Conservation (phyloP, 2,113 vertebrate species). For the Butorides virescens region DNA sequence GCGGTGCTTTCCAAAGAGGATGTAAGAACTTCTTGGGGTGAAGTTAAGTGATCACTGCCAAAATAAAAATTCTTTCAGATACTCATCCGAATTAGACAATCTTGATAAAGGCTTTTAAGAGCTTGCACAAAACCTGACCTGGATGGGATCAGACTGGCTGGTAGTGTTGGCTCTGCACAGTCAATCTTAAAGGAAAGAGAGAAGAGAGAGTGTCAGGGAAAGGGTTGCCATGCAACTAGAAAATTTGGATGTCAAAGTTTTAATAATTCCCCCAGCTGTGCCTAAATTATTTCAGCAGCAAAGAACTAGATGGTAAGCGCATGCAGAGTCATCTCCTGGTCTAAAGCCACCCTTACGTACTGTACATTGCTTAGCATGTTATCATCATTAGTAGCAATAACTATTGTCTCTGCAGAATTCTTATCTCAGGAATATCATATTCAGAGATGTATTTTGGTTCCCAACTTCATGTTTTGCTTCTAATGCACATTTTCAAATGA, state of each 20-base stretch:
- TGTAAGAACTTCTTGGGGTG: neutral
- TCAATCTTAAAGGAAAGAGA: slow-evolving; percentile 23
- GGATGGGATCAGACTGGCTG: neutral
- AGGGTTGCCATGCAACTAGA: accelerated
- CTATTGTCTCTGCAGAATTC: neutral
- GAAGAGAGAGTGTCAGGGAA: neutral
- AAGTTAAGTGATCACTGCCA: slow-evolving; percentile 26
- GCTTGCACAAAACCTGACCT: slow-evolving; percentile 55
- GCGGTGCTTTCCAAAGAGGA: neutral
- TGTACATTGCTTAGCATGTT: neutral
- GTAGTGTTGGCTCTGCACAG: neutral
- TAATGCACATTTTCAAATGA: accelerated
- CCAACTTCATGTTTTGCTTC: neutral
- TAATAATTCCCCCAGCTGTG: neutral
- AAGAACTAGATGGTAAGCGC: neutral
- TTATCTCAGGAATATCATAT: neutral
- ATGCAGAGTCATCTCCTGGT: neutral
- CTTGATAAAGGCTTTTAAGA: neutral
- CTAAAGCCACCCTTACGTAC: neutral
- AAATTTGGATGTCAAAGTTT: neutral
- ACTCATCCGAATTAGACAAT: neutral
- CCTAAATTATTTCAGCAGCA: neutral
- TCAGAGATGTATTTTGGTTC: neutral
- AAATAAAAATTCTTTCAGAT: neutral
- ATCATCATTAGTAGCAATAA: neutral